Base-by-base conservation (phyloP, 2,797 vertebrate genomes). In the Enteromius viviparus region DNA sequence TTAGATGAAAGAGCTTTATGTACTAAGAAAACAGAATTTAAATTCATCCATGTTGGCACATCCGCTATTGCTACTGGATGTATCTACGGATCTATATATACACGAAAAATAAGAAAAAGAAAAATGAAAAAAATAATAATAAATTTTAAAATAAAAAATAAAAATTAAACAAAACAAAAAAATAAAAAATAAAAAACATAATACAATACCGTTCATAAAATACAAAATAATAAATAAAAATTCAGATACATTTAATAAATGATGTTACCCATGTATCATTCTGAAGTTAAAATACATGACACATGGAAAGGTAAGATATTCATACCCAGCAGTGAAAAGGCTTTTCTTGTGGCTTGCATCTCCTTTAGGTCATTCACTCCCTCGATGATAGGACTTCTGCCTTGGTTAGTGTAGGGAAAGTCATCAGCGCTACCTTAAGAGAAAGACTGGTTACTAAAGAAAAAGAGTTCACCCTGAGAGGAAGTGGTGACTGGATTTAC, bases 331-430 rank as follows among this genome's bases (percentile, higher is more conserved):
- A 98, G 91, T 78, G 94, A 93, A 90, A 97, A 98, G 75, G 98
- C 97, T 66, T 92, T 95, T 87, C 96, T 95, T 69, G 98, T 99
- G 74, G 92, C 95, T 11, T 72, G 34, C 95, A 99, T 94, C 65
- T 99, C 97, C 91, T 94, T 95, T 6, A 95, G 94, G 85, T 99
- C 98, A 83, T 98, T 93, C 4, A 99, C 94, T 70, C 96, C 96
- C 19, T 96, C 95, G 81, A 99, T 97, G 76, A 94, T 89, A 2
- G 95, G 96, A 87, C 93, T 98, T 84, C 94, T 93, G 82, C 98
- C 98, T 91, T 98, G 97, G 84, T 96, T 97, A 0, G 97, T 98
- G 69, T 92, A 99, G 87, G 94, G 93, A 87, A 98, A 99, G 87
- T 93, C 93, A 87, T 95, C 92, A 62, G 97, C 95, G 66, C 92